These are phyloP conservation scores for Ifrita kowaldi DNA, from an alignment of 2,113 vertebrate genomes.

Conservation along the genomic window DNA sequence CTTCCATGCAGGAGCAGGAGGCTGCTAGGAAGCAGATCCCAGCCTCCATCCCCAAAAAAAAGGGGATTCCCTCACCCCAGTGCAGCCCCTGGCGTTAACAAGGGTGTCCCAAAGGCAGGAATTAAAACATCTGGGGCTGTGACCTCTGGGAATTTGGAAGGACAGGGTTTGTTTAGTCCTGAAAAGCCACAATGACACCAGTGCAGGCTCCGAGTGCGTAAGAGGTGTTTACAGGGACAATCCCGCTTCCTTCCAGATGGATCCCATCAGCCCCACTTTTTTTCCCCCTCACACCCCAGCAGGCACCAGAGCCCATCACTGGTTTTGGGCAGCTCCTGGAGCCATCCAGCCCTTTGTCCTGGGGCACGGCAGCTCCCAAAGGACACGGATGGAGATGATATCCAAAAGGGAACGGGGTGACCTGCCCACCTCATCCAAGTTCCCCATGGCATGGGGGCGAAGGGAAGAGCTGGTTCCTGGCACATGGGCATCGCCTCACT, in stretches of 20 bases:
- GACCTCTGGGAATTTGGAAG: not conserved
- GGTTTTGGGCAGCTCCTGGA: not conserved
- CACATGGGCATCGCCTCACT: not conserved
- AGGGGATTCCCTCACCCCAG: accelerated
- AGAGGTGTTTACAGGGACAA: not conserved
- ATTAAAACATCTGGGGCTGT: not conserved
- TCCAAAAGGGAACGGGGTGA: accelerated
- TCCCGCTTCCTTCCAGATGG: not conserved
- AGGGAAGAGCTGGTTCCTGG: not conserved
- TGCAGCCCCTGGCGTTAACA: not conserved
- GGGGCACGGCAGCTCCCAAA: not conserved
- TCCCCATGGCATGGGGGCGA: accelerated
- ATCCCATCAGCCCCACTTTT: not conserved
- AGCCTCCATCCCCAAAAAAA: not conserved
- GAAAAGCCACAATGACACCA: not conserved
- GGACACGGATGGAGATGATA: accelerated
- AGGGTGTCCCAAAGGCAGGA: not conserved
- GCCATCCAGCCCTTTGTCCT: not conserved
- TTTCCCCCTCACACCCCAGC: not conserved
- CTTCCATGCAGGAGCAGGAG: not conserved
- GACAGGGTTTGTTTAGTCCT: not conserved
- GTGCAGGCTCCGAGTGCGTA: accelerated
- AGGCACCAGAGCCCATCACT: not conserved
- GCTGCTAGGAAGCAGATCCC: not conserved
- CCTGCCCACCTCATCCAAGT: not conserved